Evolutionary conservation across 2,113 vertebrate genomes (phyloP).

Genomic region (Atractosteus spatula): DNA sequence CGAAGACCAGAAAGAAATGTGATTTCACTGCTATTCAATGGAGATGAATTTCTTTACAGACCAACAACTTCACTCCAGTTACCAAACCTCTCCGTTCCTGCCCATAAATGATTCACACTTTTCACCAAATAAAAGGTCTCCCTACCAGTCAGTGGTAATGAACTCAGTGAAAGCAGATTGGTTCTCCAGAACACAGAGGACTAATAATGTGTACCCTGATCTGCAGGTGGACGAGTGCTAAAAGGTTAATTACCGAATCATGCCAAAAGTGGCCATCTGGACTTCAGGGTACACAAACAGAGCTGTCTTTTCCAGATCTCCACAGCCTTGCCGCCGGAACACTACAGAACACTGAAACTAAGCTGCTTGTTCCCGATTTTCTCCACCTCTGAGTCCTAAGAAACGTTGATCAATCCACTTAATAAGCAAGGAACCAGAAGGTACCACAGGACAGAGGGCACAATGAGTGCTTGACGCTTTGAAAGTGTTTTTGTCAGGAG

Average conservation of each 20-base stretch:
- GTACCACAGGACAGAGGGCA: too few species aligned
- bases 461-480: too few species aligned
- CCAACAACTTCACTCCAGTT: constrained; percentile 25
- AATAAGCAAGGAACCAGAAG: too few species aligned
- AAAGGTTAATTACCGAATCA: constrained; percentile 53
- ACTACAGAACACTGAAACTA: too few species aligned
- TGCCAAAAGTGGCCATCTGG: constrained; percentile 51
- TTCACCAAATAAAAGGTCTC: constrained; percentile 12
- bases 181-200: constrained; percentile 32
- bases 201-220: constrained; percentile 31
- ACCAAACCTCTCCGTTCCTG: neutral
- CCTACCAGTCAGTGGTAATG: too few species aligned
- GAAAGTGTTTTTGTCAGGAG: too few species aligned
- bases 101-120: constrained; percentile 27
- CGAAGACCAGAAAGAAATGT: constrained; percentile 31
- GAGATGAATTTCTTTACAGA: constrained; percentile 31
- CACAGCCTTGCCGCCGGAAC: too few species aligned
- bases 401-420: too few species aligned
- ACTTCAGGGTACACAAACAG: constrained; percentile 23
- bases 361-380: too few species aligned
- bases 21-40: constrained; percentile 26
- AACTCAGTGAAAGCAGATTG: constrained; percentile 31
- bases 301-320: neutral
- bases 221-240: constrained; percentile 27
- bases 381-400: too few species aligned